Evolutionary conservation across 2,888 invertebrate genomes (phyloP), one percentile per base, ranked within the genome.

Genomic region (Xanthia togata): DNA sequence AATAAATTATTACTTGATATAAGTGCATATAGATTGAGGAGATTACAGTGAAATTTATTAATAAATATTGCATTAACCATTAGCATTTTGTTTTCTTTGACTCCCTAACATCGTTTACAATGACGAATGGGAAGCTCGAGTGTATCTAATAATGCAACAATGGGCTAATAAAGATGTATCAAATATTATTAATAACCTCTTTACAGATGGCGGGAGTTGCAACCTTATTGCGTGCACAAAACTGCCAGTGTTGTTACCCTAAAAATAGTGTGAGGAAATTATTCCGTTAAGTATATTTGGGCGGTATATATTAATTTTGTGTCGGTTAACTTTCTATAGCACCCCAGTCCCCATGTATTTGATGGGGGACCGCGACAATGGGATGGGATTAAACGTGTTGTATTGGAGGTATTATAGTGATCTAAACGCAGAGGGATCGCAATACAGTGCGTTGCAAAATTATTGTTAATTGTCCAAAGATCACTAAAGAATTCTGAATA

Each of bases 1-100:
- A 94, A 95, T 96, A 96, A 96, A 96, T 95, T 96, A 96, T 96
- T 96, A 94, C 91, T 95, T 90, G 89, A 91, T 91, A 88, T 95
- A 96, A 96, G 95, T 94, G 94, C 93, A 94, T 94, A 96, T 95
- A 96, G 95, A 94, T 93, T 94, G 96, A 94, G 93, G 92, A 95
- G 93, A 95, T 94, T 93, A 96, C 95, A 95, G 95, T 96, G 96
- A 96, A 96, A 95, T 94, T 96, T 95, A 96, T 94, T 94, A 96
- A 96, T 96, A 96, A 96, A 96, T 96, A 96, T 94, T 94, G 95
- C 95, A 96, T 96, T 96, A 96, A 95, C 94, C 95, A 95, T 93
- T 95, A 87, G 11, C 38, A 60, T 82, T 76, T 89, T 86, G 89
- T 89, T 89, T 92, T 88, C 89, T 89, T 81, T 72, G 69, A 90